Conservation (phyloP, 2,888 invertebrate genomes). For the Diaphora mendica region DNA sequence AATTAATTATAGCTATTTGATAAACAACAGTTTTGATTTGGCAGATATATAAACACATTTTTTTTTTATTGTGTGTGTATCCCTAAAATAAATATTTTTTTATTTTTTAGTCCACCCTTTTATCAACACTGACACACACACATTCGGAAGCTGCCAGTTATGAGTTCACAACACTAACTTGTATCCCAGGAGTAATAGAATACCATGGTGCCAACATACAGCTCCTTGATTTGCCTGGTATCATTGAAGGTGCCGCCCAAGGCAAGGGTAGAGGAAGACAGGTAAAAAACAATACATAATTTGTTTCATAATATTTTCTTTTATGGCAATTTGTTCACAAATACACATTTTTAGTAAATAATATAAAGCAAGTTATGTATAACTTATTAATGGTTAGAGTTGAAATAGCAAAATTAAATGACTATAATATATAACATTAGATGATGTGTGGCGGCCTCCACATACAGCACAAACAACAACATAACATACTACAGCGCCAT, state of each 20-base stretch:
- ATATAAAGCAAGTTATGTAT: not conserved
- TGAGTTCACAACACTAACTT: conserved; percentile 99
- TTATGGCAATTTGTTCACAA: not conserved
- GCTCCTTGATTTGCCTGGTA: conserved; percentile 98
- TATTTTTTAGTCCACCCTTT: conserved; percentile 92
- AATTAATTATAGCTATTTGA: no score
- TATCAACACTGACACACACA: conserved; percentile 98
- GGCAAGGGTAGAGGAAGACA: conserved; percentile 96
- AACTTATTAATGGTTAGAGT: not conserved
- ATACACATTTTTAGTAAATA: not conserved
- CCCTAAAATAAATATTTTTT: not conserved
- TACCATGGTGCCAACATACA: conserved; percentile 99
- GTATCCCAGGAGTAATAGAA: conserved; percentile 99
- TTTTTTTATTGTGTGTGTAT: not conserved
- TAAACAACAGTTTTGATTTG: no score
- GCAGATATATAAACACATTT: no score
- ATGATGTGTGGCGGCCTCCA: no score
- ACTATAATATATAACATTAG: no score
- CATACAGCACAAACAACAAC: no score
- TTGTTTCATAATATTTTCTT: no score
- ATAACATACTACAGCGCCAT: no score
- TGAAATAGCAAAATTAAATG: no score
- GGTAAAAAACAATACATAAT: no score
- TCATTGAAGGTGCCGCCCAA: conserved; percentile 99
- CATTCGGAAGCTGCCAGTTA: conserved; percentile 99